Base-by-base conservation (phyloP, 1,140 invertebrate species). In the Caenorhabditis inopinata region DNA sequence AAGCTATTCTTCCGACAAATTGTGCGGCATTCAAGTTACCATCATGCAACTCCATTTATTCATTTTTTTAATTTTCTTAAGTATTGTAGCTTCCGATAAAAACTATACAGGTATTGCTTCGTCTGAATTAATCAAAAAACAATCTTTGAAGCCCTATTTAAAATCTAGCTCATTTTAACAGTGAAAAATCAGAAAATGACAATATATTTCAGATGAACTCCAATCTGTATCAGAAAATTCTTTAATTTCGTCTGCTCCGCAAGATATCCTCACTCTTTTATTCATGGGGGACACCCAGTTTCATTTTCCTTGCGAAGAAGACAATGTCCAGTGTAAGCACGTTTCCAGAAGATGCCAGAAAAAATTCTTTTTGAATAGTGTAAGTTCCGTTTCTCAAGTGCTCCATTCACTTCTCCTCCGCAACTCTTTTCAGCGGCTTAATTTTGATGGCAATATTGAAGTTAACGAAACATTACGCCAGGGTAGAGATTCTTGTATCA, bases 261-360 rank as follows among this genome's bases (percentile, higher is more conserved):
- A 81, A 21, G 80, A 86, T 51, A 79, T 81, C 18, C 47, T 86
- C 25, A 74, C 76, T 9, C 48, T 86, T 21, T 27, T 86, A 14
- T 87, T 86, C 45, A 85, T 83, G 74, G 85, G 85, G n/a, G 85
- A 86, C 47, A 74, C 85, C 2, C 85, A 86, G 46, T 87, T 88
- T 74, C 83, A 86, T 78, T 86, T 84, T 48, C 83, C 83, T 23
- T 86, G 85, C 48, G 88, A 87, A n/a, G 32, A 74, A 23, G 49
- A 51, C n/a, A 86, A 86, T 74, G 35, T 51, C 2, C 75, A 76
- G 42, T 86, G 85, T 51, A 87, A 86, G 58, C 23, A 82, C 35
- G 53, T 53, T n/a, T 84, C 84, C n/a, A 76, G 74, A 47, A 80
- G 79, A 29, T 86, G 80, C 35, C 80, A 82, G 9, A 18, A 47